A percentile compares a stretch with the other conserved stretches of the same genome.
phyloP scores from a whole-genome alignment of 2,888 invertebrate genomes.

The Sarcophaga rosellei region DNA sequence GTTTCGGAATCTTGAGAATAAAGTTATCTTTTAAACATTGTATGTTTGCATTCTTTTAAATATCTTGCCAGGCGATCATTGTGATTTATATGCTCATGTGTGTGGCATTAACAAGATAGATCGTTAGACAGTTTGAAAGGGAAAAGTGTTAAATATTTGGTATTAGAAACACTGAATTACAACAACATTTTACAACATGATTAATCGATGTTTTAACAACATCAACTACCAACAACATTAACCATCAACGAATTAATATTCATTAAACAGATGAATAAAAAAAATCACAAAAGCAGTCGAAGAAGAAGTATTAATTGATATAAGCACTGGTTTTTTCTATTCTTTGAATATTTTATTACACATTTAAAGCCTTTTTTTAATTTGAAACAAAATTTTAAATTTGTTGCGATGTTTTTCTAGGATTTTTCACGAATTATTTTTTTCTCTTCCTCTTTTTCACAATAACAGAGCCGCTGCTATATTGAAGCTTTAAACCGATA shows the following conservation, averaged over 20 bases:
- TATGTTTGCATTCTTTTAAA: constrained; percentile 33
- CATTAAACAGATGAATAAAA: constrained; percentile 30
- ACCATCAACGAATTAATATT: constrained; percentile 35
- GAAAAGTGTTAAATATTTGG: constrained; percentile 66
- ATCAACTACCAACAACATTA: no score
- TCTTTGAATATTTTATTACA: neutral
- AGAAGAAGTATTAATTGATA: constrained; percentile 14
- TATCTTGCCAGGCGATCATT: neutral
- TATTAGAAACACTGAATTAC: constrained; percentile 56
- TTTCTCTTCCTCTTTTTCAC: no score
- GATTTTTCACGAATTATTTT: no score
- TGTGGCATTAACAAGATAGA: constrained; percentile 64
- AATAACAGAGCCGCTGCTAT: no score
- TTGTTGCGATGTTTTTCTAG: neutral
- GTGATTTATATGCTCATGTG: constrained; percentile 61
- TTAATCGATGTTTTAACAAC: constrained; percentile 53
- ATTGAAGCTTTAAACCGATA: no score
- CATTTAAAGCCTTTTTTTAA: neutral
- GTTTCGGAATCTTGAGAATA: no score
- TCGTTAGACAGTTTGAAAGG: constrained; percentile 66
- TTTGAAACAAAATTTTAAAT: neutral
- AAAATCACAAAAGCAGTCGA: neutral
- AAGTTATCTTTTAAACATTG: neutral
- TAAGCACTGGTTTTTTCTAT: neutral
- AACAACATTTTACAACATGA: constrained; percentile 59